Conservation (phyloP, 2,888 invertebrate species). For the Griposia aprilina region DNA sequence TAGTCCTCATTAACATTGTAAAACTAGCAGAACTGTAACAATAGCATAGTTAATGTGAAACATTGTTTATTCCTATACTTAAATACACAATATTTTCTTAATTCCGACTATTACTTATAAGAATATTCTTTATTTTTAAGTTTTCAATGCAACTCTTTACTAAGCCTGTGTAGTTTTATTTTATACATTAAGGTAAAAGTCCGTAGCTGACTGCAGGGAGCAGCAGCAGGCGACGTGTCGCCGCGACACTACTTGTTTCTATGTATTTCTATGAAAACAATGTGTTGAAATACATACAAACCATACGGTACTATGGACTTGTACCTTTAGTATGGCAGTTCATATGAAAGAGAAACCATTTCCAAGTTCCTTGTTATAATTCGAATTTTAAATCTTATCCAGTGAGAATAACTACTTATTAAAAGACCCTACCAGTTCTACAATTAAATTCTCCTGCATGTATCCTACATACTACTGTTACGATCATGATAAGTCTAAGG, state of each 20-base stretch:
- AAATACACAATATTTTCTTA: constrained; percentile 57
- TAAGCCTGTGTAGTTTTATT: constrained; percentile 23
- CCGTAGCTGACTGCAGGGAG: too few relatives aligned
- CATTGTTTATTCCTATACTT: constrained; percentile 51
- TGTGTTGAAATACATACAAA: too few relatives aligned
- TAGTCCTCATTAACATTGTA: not conserved
- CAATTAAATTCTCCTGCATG: constrained; percentile 8
- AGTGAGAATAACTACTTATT: not conserved
- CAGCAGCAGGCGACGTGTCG: too few relatives aligned
- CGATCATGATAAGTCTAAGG: constrained; percentile 13
- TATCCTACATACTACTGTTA: constrained; percentile 24
- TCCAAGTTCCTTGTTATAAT: not conserved
- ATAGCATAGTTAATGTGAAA: constrained; percentile 32
- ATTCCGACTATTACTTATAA: constrained; percentile 71
- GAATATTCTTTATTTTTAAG: constrained; percentile 52
- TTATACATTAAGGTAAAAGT: not conserved
- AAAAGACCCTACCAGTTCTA: not conserved
- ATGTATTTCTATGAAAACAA: too few relatives aligned
- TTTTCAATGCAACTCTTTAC: constrained; percentile 15
- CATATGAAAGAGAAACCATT: not conserved
- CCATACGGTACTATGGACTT: too few relatives aligned
- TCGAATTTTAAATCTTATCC: not conserved
- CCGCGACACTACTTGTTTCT: too few relatives aligned
- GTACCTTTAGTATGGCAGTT: constrained; percentile 14
- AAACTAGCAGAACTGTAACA: constrained; percentile 34